Evolutionary conservation across 2,888 invertebrate species (phyloP), one percentile per base, ranked within the genome.

Genomic region (Linyphia triangularis): DNA sequence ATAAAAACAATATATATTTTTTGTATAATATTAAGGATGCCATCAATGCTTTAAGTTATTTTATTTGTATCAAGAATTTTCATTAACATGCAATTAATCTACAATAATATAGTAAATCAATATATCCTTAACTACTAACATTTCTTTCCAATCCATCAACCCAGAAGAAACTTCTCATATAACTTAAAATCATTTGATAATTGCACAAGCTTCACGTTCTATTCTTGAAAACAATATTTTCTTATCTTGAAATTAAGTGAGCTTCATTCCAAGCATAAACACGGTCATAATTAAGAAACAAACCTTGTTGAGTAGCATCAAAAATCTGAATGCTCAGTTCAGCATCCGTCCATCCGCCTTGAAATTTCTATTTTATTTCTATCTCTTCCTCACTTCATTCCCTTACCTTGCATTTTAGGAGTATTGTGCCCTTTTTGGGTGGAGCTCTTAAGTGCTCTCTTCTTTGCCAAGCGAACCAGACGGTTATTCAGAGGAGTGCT

Each of bases 201-300:
- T n/a, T n/a, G n/a, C n/a, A n/a, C n/a, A n/a, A n/a, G n/a, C n/a
- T n/a, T n/a, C n/a, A n/a, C n/a, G n/a, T n/a, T n/a, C 28, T 51
- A 9, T 24, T 37, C 24, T 67, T 43, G 30, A 9, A 28, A 13
- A 69, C 40, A 24, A 37, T n/a, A 30, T 28, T 24, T 65, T 65
- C 65, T 65, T n/a, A n/a, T n/a, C n/a, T n/a, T n/a, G n/a, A n/a
- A n/a, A n/a, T n/a, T n/a, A n/a, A n/a, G n/a, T n/a, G n/a, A n/a
- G n/a, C n/a, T n/a, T n/a, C 51, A 51, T 13, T 51, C 40, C 3
- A 9, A 37, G 61, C 61, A 61, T 57, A 73, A 73, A 59, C 57
- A 57, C 22, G 59, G 57, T 51, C 63, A 61, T 61, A 77, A 77
- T 77, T 63, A 77, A 77, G 77, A 63, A 63, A 63, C 77, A 30